Percentiles rank a stretch among this genome's conserved stretches.
phyloP scores from a whole-genome alignment of 2,797 vertebrate genomes.

The Sebastes aleutianus region DNA sequence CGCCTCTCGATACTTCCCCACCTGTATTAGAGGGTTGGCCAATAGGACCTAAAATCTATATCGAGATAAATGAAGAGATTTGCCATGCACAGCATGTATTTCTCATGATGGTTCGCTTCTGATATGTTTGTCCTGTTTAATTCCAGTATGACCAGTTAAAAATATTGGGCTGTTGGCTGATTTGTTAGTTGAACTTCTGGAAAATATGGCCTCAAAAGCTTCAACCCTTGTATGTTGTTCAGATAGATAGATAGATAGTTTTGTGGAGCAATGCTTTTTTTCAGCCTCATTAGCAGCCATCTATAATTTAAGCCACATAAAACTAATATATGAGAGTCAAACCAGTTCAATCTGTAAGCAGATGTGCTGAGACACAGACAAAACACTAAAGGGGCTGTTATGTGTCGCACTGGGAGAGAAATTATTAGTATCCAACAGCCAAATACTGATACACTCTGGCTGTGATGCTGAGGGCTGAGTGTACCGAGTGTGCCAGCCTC shows the following conservation, averaged over 20 bases:
- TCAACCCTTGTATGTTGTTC: neutral
- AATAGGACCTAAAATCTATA: neutral
- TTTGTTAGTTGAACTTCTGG: neutral
- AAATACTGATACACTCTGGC: conserved; percentile 46
- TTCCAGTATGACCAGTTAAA: neutral
- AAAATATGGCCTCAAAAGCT: neutral
- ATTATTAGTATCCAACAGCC: conserved; percentile 48
- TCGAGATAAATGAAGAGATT: neutral
- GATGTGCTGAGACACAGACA: conserved; percentile 49
- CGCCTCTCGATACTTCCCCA: neutral
- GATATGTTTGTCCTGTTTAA: neutral
- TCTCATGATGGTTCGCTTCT: neutral
- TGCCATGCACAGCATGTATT: neutral
- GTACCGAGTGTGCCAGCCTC: conserved; percentile 3
- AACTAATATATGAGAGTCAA: conserved; percentile 26
- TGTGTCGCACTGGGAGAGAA: conserved; percentile 41
- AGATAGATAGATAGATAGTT: neutral
- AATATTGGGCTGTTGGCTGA: neutral
- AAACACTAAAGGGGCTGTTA: conserved; percentile 39
- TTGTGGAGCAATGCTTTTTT: neutral
- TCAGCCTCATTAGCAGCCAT: conserved; percentile 5
- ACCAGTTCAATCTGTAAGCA: conserved; percentile 37
- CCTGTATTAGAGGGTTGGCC: neutral
- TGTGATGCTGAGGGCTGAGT: conserved; percentile 20
- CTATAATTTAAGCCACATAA: conserved; percentile 39